Percentiles rank a stretch among this genome's conserved stretches.
phyloP scores from a whole-genome alignment of 23 tunicate genomes.

The Ciona savignyi region DNA sequence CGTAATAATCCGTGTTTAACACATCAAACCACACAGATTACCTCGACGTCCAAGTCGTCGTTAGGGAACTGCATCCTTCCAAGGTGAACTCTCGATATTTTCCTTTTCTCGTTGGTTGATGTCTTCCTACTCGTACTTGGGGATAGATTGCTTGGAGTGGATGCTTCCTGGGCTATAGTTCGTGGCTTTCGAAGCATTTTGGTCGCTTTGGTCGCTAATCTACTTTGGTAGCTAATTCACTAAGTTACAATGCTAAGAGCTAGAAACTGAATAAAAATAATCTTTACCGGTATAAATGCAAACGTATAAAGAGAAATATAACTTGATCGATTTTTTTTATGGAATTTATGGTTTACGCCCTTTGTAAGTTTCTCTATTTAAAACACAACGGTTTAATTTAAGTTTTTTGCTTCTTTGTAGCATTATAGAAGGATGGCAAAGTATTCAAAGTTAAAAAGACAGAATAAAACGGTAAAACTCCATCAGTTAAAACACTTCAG shows the following conservation, averaged over 20 bases:
- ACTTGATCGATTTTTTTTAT: no score
- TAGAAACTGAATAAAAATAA: no score
- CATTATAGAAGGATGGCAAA: no score
- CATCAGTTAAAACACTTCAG: no score
- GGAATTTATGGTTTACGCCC: no score
- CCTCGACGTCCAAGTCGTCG: slow-evolving; percentile 4
- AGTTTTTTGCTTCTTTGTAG: no score
- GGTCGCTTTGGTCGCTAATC: background rate
- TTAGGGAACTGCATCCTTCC: slow-evolving; percentile 35
- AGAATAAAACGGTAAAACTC: no score
- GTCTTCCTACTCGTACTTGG: slow-evolving; percentile 15
- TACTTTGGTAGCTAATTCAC: no score
- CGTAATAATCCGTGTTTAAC: no score
- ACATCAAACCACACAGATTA: background rate
- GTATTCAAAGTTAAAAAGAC: no score
- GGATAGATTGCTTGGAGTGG: background rate
- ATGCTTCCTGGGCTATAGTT: background rate
- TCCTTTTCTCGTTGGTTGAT: slow-evolving; percentile 58
- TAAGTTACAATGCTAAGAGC: background rate
- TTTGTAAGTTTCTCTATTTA: no score
- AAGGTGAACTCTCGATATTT: slow-evolving; percentile 56
- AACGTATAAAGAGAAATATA: background rate
- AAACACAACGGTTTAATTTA: no score
- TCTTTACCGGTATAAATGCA: background rate
- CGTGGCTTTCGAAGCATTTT: background rate